Evolutionary conservation across 1,140 invertebrate species (phyloP), one percentile per base, ranked within the genome.

Genomic region (Telenomus remus): DNA sequence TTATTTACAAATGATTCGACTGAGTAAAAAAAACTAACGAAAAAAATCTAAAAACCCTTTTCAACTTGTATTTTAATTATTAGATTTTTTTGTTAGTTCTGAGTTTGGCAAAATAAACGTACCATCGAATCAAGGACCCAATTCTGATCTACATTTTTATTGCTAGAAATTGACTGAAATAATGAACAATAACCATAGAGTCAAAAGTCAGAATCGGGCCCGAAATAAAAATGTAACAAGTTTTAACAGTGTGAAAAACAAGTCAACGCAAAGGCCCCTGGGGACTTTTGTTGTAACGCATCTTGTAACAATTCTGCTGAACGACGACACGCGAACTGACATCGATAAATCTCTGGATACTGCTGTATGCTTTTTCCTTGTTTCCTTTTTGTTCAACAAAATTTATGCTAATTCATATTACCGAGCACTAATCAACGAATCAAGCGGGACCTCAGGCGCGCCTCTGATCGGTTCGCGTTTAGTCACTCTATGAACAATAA

Each of bases 401-500:
- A 79, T 81, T 81, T 76, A 79, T 81, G 78, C 70, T 84, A 83
- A 82, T 80, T 27, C 19, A 27, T 47, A 75, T 80, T 81, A 80
- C 79, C 79, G 74, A 80, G n/a, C 76, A 85, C 75, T 83, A 84
- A 83, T 81, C 64, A 86, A 86, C 81, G 83, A 83, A 85, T 81
- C 53, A 82, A 75, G 47, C 11, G 74, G 71, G 79, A 84, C 64
- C 57, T 55, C 42, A 65, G 66, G 80, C 81, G 82, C 69, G 80
- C 80, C 81, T 79, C 84, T 85, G 73, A 77, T 70, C 42, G 33
- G n/a, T n/a, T 74, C 49, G 50, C 80, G 72, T 84, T 82, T 82
- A 82, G 71, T 65, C 78, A 82, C 61, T 78, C 83, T 83, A 84
- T 85, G 81, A 86, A 87, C 81, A 84, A 87, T 85, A 86, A 87